Conservation (phyloP, 1,140 invertebrate species). For the Eriosoma lanigerum region DNA sequence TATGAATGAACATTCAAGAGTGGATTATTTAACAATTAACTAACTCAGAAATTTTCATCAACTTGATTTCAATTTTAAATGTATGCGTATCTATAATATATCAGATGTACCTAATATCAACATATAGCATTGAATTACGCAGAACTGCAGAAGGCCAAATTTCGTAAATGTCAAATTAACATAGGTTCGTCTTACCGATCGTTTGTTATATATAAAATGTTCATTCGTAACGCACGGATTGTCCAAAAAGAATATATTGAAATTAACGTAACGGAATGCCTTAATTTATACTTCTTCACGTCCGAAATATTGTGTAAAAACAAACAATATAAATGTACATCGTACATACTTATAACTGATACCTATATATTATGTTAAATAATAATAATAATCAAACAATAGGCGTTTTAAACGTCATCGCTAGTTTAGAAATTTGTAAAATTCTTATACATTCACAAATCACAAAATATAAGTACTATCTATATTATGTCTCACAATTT, state of each 20-base stretch:
- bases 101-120: too few species aligned
- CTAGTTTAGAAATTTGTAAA: not conserved
- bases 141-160: slow-evolving; percentile 26
- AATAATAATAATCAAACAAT: slow-evolving; percentile 10
- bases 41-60: too few species aligned
- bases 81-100: too few species aligned
- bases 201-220: slow-evolving; percentile 27
- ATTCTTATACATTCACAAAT: not conserved
- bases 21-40: too few species aligned
- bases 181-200: slow-evolving; percentile 5
- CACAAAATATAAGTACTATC: too few species aligned
- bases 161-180: slow-evolving; percentile 16
- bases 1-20: too few species aligned
- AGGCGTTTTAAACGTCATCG: not conserved
- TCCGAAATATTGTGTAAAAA: not conserved
- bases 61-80: too few species aligned
- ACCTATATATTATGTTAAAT: slow-evolving; percentile 4
- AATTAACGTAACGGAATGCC: slow-evolving; percentile 8
- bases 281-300: slow-evolving; percentile 40
- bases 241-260: slow-evolving; percentile 43
- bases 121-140: not conserved
- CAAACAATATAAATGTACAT: slow-evolving; percentile 13
- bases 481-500: not conserved
- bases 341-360: not conserved
- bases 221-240: slow-evolving; percentile 22